Base-by-base conservation (phyloP, 2,113 vertebrate species). In the Hyaena hyaena region DNA sequence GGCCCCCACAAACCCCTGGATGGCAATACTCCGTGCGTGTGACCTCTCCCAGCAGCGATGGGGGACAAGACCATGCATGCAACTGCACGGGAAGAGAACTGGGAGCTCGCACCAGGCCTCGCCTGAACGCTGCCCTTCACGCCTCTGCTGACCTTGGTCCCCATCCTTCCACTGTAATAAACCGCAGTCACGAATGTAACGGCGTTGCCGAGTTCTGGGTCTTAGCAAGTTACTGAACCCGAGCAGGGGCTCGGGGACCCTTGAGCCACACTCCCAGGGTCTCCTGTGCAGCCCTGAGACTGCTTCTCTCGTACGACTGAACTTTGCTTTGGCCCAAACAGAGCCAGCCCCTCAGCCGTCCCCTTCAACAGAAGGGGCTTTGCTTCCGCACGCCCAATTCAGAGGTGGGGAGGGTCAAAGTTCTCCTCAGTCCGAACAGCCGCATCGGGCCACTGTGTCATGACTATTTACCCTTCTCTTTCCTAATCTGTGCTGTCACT, bases 1-100 rank as follows among this genome's bases (percentile, higher is more conserved):
- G 17, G 4, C 8, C 77, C 24, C 53, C n/a, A 14, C 69, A 26
- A 33, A 33, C 31, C 15, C 26, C 26, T 6, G 26, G 24, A 0
- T 4, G 28, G 86, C 77, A 43, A 0, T 9, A 16, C 26, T 53
- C 26, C 12, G 0, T 0, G 33, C 1, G 0, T 2, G 48, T 0
- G 4, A 16, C 48, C 48, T 79, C 76, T 53, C 76, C 48, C 76
- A 33, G 48, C 76, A 79, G 76, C 6, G 28, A 53, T 17, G 1
- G 10, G 48, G 19, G 28, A 33, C 48, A 31, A 11, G 55, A 17
- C 66, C 5, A 0, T 45, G 8, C 0, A 1, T 43, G 14, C 26
- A 17, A 7, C 19, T 16, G 35, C 6, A 6, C 63, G 12, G 53
- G 14, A 4, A 48, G 65, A 88, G 66, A 9, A 31, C 28, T 9